Base-by-base conservation (phyloP, 1,140 invertebrate species). In the Schlechtendalia chinensis region DNA sequence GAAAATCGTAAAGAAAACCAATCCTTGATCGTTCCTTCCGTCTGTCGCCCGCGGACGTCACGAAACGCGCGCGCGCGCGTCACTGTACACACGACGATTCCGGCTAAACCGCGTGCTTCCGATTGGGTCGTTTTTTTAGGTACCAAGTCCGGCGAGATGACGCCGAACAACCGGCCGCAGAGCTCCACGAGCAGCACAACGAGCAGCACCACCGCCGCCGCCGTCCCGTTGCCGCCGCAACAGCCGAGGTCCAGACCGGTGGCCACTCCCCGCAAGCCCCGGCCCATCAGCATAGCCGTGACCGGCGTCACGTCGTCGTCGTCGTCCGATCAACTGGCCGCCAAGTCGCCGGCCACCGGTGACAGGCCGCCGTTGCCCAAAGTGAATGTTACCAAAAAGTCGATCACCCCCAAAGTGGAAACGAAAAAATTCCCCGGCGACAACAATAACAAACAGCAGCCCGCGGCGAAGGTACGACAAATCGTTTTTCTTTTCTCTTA, bases 241-340 rank as follows among this genome's bases (percentile, higher is more conserved):
- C 74, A 72, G 0, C 67, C 81, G 0, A 77, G 45, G 10, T 77
- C 81, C 32, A 75, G 71, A 17, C 85, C 86, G 47, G 86, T 86
- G 65, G 88, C 89, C 74, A 88, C 89, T 80, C 89, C 90, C 80
- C 87, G 91, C 82, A 89, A 90, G 84, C 92, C 91, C 67, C 88
- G 93, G 81, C 93, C 94, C 82, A 91, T 91, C 83, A 94, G 93
- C 86, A 95, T 95, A 84, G 93, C 93, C 83, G 92, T 92, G 84
- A 94, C 93, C 82, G 93, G 92, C 81, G 90, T 94, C 85, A 90
- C 91, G 86, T 87, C 47, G 59, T 32, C 59, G 59, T 32, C 59
- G 14, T 29, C 72, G 2, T 19, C 59, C 71, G 32, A 54, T 24
- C 56, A 81, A 53, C 32, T 53, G 24, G n/a, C 17, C 22, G 32